These are phyloP conservation scores for Zaprionus tsacasi DNA, from an alignment of 1,140 invertebrate genomes.

Conservation along the genomic window DNA sequence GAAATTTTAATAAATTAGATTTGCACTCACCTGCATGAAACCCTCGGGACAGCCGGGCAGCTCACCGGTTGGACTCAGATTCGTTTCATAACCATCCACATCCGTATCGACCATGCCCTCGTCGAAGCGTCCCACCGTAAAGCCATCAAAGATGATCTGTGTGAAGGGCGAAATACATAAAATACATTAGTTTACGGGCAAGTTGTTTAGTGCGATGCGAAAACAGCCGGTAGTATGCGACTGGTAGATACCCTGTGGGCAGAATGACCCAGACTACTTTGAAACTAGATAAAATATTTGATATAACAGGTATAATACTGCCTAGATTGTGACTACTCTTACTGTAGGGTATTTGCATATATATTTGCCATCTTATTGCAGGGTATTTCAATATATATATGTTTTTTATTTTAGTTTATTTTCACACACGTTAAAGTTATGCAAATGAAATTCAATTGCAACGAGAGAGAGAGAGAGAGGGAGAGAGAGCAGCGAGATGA, in stretches of 20 bases:
- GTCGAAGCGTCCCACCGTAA: conserved; percentile 91
- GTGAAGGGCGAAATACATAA: conserved; percentile 23
- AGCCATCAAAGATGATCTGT: conserved; percentile 92
- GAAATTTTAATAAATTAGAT: conserved; percentile 75
- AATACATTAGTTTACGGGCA: conserved; percentile 3
- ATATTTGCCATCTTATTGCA: neutral
- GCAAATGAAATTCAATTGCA: conserved; percentile 74
- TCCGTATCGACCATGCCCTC: conserved; percentile 84
- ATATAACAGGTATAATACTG: neutral
- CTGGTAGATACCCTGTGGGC: neutral
- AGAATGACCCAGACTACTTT: neutral
- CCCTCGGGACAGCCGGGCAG: conserved; percentile 91
- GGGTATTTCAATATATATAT: conserved; percentile 46
- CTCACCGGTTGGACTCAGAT: conserved; percentile 79
- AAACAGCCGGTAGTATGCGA: neutral
- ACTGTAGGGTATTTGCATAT: conserved; percentile 40
- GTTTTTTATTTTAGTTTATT: conserved; percentile 61
- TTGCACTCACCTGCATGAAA: conserved; percentile 88
- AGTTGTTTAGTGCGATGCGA: neutral
- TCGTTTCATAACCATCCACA: conserved; percentile 81
- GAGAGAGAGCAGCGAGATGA: neutral
- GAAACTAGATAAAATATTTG: neutral
- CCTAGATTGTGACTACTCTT: neutral
- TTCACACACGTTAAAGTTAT: conserved; percentile 61
- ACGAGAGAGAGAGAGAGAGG: conserved; percentile 11